Percentiles rank a stretch among this genome's conserved stretches.
Evolutionary conservation across 2,113 vertebrate genomes (phyloP).

Genomic region (Xiphorhynchus elegans): DNA sequence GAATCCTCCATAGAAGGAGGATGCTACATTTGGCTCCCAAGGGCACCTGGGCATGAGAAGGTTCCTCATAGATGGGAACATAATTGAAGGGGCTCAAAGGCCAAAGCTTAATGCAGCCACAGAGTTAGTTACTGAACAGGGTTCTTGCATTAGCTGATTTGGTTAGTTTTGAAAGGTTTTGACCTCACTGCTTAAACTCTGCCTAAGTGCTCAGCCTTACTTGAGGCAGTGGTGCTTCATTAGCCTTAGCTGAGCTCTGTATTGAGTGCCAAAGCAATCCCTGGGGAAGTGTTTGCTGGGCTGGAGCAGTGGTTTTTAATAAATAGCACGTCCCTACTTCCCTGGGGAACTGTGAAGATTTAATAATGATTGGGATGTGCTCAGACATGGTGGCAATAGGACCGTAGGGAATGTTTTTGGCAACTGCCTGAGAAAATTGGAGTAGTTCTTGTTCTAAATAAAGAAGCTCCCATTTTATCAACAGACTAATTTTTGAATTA

Average conservation of each 20-base stretch:
- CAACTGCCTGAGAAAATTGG: background rate
- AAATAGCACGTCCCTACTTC: background rate
- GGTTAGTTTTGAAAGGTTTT: background rate
- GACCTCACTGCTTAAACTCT: background rate
- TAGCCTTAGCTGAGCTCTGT: background rate
- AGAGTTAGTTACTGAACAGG: background rate
- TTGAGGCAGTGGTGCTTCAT: background rate
- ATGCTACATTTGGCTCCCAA: background rate
- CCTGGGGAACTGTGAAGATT: background rate
- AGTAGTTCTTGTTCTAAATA: slow-evolving; percentile 34
- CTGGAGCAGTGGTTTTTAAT: background rate
- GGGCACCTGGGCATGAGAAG: background rate
- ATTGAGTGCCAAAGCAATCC: background rate
- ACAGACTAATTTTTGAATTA: slow-evolving; percentile 18
- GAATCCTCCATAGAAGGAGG: background rate
- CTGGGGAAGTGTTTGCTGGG: background rate
- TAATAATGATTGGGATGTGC: slow-evolving; percentile 7
- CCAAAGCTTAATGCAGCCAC: background rate
- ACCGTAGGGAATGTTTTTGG: background rate
- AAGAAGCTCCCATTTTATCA: slow-evolving; percentile 37
- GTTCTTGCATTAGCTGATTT: background rate
- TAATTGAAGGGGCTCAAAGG: background rate
- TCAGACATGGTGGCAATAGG: background rate
- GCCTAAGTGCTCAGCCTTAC: background rate
- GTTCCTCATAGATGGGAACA: background rate